phyloP scores from a whole-genome alignment of 1,140 invertebrate genomes.

The Melanaphis sacchari region DNA sequence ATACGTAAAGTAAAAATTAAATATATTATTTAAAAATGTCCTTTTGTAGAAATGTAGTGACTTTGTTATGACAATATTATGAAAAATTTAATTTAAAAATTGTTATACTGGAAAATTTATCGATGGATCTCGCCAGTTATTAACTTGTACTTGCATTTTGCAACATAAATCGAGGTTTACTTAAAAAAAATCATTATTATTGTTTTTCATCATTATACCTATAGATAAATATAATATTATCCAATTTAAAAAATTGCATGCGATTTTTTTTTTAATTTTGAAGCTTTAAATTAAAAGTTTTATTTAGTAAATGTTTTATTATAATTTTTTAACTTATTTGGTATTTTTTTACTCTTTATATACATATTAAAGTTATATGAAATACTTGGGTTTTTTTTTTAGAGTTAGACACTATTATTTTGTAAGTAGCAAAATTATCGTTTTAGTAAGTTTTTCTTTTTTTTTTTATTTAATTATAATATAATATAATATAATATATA shows the following conservation, averaged over 20 bases:
- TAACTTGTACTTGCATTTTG: conserved; percentile 48
- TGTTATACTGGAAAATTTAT: conserved; percentile 55
- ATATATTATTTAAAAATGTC: neutral
- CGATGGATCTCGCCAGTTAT: conserved; percentile 56
- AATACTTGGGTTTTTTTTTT: conserved; percentile 53
- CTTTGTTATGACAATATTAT: conserved; percentile 45
- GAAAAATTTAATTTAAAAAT: conserved; percentile 23
- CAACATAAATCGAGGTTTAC: conserved; percentile 54
- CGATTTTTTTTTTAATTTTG: conserved; percentile 49
- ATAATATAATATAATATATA: conserved; percentile 16
- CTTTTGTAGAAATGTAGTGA: conserved; percentile 30
- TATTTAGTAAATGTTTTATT: conserved; percentile 54
- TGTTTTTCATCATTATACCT: conserved; percentile 28
- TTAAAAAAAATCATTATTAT: conserved; percentile 54
- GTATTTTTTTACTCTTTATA: conserved; percentile 58
- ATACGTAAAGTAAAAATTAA: conserved; percentile 36
- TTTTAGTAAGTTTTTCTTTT: conserved; percentile 37
- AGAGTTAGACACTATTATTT: conserved; percentile 55
- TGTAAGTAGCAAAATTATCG: conserved; percentile 53
- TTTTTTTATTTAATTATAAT: conserved; percentile 45
- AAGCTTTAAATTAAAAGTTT: conserved; percentile 48
- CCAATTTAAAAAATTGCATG: conserved; percentile 25
- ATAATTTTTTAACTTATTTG: conserved; percentile 58
- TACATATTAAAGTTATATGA: conserved; percentile 49
- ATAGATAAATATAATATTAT: conserved; percentile 39